Evolutionary conservation across 2,888 invertebrate genomes (phyloP).

Genomic region (Agrilus cyanescens): DNA sequence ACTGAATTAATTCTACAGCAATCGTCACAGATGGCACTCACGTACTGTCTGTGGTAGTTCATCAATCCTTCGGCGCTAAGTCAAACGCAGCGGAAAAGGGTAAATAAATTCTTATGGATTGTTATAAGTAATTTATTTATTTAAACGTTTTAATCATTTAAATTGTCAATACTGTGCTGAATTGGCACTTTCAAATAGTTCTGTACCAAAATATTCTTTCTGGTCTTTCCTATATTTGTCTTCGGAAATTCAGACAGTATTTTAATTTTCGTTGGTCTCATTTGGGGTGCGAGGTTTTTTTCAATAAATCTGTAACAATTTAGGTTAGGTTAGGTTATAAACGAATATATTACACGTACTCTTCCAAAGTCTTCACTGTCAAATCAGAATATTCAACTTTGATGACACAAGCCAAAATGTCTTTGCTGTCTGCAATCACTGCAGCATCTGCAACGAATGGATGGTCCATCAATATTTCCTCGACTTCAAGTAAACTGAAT

Average conservation of each 20-base stretch:
- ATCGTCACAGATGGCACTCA: too few relatives aligned
- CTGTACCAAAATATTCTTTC: slow-evolving; percentile 17
- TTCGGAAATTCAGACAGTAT: slow-evolving; percentile 25
- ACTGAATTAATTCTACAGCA: too few relatives aligned
- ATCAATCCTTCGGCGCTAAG: too few relatives aligned
- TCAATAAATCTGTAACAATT: slow-evolving; percentile 16
- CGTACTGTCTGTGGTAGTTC: too few relatives aligned
- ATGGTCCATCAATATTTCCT: slow-evolving; percentile 24
- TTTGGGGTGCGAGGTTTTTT: slow-evolving; percentile 16
- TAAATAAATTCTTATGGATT: too few relatives aligned
- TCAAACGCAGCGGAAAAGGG: too few relatives aligned
- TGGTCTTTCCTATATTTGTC: slow-evolving; percentile 24
- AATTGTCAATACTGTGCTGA: too few relatives aligned
- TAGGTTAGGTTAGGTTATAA: too few relatives aligned
- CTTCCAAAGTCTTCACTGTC: slow-evolving; percentile 16
- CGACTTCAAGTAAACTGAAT: slow-evolving; percentile 20
- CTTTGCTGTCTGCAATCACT: slow-evolving; percentile 19
- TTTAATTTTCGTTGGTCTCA: slow-evolving; percentile 19
- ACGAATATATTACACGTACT: too few relatives aligned
- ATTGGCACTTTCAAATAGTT: slow-evolving; percentile 4
- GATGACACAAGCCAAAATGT: slow-evolving; percentile 22
- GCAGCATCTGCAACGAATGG: slow-evolving; percentile 21
- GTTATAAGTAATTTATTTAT: too few relatives aligned
- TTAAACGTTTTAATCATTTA: too few relatives aligned
- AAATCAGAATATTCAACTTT: slow-evolving; percentile 15